Base-by-base conservation (phyloP, 2,113 vertebrate genomes). In the Bothrops jararaca region DNA sequence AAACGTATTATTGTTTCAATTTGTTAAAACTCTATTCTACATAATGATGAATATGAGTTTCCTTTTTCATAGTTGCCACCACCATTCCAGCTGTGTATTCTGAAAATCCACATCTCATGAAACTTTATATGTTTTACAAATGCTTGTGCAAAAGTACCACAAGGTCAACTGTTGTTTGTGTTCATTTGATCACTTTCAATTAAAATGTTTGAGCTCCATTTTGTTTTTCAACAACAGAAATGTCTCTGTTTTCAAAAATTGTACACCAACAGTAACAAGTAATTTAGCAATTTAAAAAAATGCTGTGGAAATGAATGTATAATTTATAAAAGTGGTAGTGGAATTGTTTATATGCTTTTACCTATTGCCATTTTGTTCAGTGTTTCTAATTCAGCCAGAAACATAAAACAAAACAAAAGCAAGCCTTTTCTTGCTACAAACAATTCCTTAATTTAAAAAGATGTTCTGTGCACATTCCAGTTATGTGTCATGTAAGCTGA, bases 381-480 rank as follows among this genome's bases (percentile, higher is more conserved):
- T 95, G 96, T 96, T 96, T 96, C 96, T 95, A 95, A 7, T 48
- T 52, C 93, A 95, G 95, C 96, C 96, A 97, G 95, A 53, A 69
- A 23, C 34, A 56, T 80, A 42, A 42, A 15, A 54, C 10, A 15
- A 95, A 92, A 94, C n/a, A 29, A 53, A 91, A 87, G n/a, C 15
- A 92, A 86, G 24, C 29, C 26, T 22, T 22, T 53, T 54, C 52
- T 13, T 24, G 92, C 91, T 93, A 94, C 0, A 91, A 96, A 95
- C 50, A 89, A 95, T 94, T 93, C 91, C 95, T 96, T 97, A 96
- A 96, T 96, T 96, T 96, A 97, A 96, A 95, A 94, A 93, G 94
- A 94, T 95, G 95, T 94, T 96, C 93, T 95, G 91, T 54, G 92
- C 53, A 5, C 7, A n/a, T 94, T 96, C 95, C 95, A 97, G 96